Evolutionary conservation across 2,888 invertebrate species (phyloP).

Genomic region (Yponomeuta evonymella): DNA sequence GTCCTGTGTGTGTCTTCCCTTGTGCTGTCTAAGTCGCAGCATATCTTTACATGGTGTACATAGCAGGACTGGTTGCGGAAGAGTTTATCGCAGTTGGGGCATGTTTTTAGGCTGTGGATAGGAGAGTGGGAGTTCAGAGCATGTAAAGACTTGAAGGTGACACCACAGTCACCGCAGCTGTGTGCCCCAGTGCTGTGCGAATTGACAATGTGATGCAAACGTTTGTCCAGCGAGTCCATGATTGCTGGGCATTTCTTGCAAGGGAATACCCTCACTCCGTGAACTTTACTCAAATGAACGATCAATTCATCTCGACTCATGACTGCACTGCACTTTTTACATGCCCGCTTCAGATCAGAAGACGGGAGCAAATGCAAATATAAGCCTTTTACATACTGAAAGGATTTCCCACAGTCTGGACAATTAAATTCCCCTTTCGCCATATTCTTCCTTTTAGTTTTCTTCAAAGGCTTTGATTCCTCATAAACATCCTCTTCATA

Average conservation of each 20-base stretch:
- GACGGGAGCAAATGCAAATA: conserved; percentile 55
- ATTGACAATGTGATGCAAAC: conserved; percentile 34
- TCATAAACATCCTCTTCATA: not conserved
- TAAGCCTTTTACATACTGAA: conserved; percentile 40
- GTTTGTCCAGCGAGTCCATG: conserved; percentile 33
- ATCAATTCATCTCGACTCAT: conserved; percentile 47
- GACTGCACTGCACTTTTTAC: conserved; percentile 50
- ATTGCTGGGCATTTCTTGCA: conserved; percentile 56
- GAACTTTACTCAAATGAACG: conserved; percentile 38
- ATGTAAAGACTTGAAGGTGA: conserved; percentile 40
- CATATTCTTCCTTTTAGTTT: not conserved
- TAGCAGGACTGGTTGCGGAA: conserved; percentile 58
- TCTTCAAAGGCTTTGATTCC: not conserved
- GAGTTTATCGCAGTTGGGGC: conserved; percentile 49
- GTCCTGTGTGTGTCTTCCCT: conserved; percentile 32
- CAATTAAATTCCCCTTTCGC: conserved; percentile 31
- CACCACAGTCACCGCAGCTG: conserved; percentile 57
- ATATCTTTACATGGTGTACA: conserved; percentile 47
- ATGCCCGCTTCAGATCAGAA: conserved; percentile 46
- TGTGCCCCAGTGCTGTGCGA: conserved; percentile 42
- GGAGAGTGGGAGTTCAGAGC: conserved; percentile 50
- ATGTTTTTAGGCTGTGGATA: conserved; percentile 43
- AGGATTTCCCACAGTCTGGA: conserved; percentile 48
- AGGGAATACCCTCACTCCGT: conserved; percentile 35
- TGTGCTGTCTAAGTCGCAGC: conserved; percentile 45